Evolutionary conservation across 2,113 vertebrate species (phyloP).

Genomic region (Menura novaehollandiae): DNA sequence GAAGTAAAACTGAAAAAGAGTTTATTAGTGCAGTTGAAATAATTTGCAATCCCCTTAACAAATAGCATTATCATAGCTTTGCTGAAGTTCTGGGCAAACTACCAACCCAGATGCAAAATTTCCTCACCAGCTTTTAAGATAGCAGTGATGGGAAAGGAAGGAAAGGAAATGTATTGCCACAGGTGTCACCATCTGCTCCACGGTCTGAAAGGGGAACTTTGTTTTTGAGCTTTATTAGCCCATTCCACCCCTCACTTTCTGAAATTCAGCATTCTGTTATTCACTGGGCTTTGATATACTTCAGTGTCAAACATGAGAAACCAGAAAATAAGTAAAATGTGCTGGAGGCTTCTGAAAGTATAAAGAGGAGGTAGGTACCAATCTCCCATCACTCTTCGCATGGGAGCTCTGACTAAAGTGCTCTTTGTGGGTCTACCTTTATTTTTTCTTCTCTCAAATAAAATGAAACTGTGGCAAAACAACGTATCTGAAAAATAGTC

Average conservation of each 20-base stretch:
- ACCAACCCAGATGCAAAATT: conserved; percentile 26
- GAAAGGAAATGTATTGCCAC: conserved; percentile 11
- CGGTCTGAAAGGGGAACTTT: background rate
- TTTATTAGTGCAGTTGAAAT: background rate
- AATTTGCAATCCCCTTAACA: background rate
- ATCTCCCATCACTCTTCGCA: background rate
- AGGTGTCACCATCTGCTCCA: conserved; percentile 53
- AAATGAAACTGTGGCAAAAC: background rate
- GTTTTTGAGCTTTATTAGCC: background rate
- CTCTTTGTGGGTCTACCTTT: background rate
- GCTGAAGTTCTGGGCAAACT: conserved; percentile 2
- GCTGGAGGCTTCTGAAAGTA: background rate
- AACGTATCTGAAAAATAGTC: background rate
- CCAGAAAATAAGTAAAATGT: background rate
- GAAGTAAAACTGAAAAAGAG: background rate
- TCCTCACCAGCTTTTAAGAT: background rate
- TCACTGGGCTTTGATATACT: background rate
- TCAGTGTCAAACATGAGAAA: background rate
- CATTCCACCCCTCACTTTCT: background rate
- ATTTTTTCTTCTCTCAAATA: background rate
- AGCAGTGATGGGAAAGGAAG: background rate
- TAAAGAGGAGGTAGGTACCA: background rate
- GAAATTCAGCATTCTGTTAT: background rate
- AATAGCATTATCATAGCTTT: conserved; percentile 7
- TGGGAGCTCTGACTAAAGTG: background rate